Base-by-base conservation (phyloP, 2,888 invertebrate species). In the Leptinotarsa haldemani region DNA sequence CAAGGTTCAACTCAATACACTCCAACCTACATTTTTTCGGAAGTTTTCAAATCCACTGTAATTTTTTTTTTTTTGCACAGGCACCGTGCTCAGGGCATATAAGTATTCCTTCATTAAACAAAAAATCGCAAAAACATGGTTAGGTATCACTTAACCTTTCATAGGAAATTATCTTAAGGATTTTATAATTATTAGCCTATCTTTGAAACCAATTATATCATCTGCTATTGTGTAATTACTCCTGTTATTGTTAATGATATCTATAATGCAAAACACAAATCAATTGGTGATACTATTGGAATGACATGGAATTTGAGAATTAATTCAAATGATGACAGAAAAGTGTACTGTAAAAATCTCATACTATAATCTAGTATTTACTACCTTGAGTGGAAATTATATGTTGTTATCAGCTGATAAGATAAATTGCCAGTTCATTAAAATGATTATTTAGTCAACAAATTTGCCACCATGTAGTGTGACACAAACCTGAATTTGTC, bases 381-480 rank as follows among this genome's bases (percentile, higher is more conserved):
- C 13, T 22, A 40, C 16, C 30, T 16, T 61, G 15, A 40, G 40
- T 61, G 16, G 30, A 61, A 52, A 67, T 53, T 40, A 53, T 52
- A 18, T 20, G 13, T 63, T 56, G 72, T 72, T 56, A 74, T 74
- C 68, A 70, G 30, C 50, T 58, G 72, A 75, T 75, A 75, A 63
- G 58, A 65, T 40, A 40, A 52, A 61, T 47, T 61, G 48, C 18
- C 61, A 30, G 46, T 56, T 53, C 52, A 20, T 18, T 68, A 46
- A 56, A 64, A 15, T 53, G 73, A 73, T 75, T 22, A 65, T 50
- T 71, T 66, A 50, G 52, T 47, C 12, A 15, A n/a, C 47, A 66
- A 53, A 52, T 66, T 30, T 52, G 4, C 4, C n/a, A 30, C 18
- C 18, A 7, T 40, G 40, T 61, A 61, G 16, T 15, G 16, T 61